Conservation (phyloP, 2,888 invertebrate genomes). For the Agrochola circellaris region DNA sequence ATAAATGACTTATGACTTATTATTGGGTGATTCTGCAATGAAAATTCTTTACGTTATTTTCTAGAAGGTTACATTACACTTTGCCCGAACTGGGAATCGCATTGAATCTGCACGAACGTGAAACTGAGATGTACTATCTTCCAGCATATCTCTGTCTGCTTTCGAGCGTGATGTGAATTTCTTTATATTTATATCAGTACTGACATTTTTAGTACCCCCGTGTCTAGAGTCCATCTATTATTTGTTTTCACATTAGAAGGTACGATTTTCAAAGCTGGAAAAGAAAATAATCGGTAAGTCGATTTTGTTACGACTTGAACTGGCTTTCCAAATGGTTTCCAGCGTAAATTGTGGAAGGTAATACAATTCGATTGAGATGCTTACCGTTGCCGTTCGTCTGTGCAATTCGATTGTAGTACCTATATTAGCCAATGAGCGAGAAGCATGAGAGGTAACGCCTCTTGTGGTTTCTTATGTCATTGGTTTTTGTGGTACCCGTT, state of each 20-base stretch:
- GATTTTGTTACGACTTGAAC: slow-evolving; percentile 18
- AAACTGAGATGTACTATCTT: background rate
- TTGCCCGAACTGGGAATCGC: background rate
- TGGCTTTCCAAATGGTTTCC: slow-evolving; percentile 6
- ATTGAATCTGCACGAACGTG: slow-evolving; percentile 7
- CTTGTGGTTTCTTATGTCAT: background rate
- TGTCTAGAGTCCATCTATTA: slow-evolving; percentile 25
- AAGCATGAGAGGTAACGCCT: background rate
- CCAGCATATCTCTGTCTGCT: slow-evolving; percentile 3
- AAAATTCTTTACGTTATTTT: background rate
- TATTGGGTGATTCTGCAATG: background rate
- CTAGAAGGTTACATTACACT: background rate
- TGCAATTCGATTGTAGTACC: slow-evolving; percentile 2
- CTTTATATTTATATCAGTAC: slow-evolving; percentile 37
- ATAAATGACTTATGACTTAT: no score
- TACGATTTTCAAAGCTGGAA: slow-evolving; percentile 7
- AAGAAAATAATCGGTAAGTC: slow-evolving; percentile 6
- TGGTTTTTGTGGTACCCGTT: background rate
- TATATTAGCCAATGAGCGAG: background rate
- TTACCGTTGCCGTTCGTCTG: background rate
- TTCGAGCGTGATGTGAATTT: slow-evolving; percentile 31
- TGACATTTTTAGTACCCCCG: slow-evolving; percentile 26
- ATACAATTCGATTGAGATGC: slow-evolving; percentile 12
- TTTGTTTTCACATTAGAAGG: slow-evolving; percentile 6
- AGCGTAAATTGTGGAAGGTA: slow-evolving; percentile 13